Evolutionary conservation across 2,797 vertebrate species (phyloP).

Genomic region (Poecilia picta): DNA sequence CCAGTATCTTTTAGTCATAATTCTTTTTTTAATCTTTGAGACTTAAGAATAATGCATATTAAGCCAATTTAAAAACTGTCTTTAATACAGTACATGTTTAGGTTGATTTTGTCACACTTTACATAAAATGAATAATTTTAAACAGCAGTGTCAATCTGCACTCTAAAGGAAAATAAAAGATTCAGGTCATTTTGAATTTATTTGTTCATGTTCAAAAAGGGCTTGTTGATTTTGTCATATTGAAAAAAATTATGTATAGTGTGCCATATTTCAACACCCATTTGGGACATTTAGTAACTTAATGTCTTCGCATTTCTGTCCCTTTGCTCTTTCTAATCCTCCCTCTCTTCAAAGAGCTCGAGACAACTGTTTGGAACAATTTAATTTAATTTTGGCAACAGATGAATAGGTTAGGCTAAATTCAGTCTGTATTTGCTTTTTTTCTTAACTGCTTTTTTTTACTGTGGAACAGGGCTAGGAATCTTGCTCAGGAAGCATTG

Average conservation of each 20-base stretch:
- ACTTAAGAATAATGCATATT: no score
- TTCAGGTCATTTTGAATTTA: neutral
- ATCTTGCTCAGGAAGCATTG: neutral
- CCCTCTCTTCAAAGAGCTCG: neutral
- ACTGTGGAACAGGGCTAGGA: neutral
- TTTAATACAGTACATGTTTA: no score
- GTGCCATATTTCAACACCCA: neutral
- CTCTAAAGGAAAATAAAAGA: neutral
- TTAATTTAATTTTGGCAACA: neutral
- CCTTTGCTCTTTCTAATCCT: neutral
- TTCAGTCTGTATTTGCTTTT: neutral
- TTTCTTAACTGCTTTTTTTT: neutral
- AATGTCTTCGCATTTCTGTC: neutral
- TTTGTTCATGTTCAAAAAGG: neutral
- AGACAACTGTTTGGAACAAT: neutral
- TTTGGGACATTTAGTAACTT: neutral
- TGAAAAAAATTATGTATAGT: neutral
- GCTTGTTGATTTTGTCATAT: neutral
- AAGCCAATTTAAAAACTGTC: no score
- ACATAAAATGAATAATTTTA: neutral
- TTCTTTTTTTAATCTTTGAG: no score
- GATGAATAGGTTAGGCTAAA: neutral
- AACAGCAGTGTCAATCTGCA: neutral
- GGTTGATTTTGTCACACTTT: neutral
- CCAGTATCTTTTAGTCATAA: no score